These are phyloP conservation scores for Strigamia crassipes DNA, from an alignment of 2,888 invertebrate genomes.

Conservation along the genomic window DNA sequence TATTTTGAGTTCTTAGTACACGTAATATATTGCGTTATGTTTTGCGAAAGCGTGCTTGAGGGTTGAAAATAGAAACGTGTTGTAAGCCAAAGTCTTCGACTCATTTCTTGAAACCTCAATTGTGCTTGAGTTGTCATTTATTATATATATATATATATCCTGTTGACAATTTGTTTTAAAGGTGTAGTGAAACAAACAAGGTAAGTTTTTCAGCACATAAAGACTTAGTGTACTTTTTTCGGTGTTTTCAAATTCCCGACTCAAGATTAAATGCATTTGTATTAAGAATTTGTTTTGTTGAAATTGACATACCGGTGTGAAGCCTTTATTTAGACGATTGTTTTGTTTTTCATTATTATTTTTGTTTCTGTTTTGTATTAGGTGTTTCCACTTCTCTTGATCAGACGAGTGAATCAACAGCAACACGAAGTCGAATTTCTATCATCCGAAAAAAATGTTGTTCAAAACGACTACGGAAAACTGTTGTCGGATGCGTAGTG, in stretches of 20 bases:
- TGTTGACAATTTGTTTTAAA: neutral
- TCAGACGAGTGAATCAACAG: neutral
- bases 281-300: too few relatives aligned
- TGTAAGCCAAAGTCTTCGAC: neutral
- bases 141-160: neutral
- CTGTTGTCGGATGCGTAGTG: constrained; percentile 86
- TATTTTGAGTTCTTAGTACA: neutral
- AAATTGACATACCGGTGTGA: too few relatives aligned
- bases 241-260: too few relatives aligned
- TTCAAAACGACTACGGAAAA: constrained; percentile 62
- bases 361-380: neutral
- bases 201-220: neutral
- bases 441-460: constrained; percentile 44
- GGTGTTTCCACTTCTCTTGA: neutral
- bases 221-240: too few relatives aligned
- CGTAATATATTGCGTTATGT: neutral
- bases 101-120: neutral
- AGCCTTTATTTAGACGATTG: too few relatives aligned
- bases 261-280: too few relatives aligned
- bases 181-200: neutral
- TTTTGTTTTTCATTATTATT: too few relatives aligned
- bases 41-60: neutral
- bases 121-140: neutral
- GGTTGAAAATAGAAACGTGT: constrained; percentile 9
- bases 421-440: neutral